Percentiles rank a stretch among this genome's conserved stretches.
Conservation (phyloP, 1,140 invertebrate genomes). For the Cydia fagiglandana region DNA sequence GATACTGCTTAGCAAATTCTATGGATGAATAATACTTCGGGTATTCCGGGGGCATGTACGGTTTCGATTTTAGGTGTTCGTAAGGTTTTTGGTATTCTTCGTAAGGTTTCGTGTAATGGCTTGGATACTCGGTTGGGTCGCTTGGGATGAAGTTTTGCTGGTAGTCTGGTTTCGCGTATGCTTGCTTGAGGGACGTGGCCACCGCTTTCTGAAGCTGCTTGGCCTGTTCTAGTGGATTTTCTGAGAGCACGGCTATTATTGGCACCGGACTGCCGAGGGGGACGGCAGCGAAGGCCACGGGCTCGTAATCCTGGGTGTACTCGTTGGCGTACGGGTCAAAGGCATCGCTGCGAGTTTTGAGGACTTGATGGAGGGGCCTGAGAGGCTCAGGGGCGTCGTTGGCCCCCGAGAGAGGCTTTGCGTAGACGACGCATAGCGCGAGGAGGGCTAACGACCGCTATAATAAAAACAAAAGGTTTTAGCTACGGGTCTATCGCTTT, state of each 20-base stretch:
- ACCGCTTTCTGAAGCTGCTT: neutral
- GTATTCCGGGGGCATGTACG: constrained; percentile 31
- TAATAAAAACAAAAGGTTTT: constrained; percentile 8
- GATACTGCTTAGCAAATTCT: neutral
- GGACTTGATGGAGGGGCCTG: constrained; percentile 36
- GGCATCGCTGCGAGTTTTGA: constrained; percentile 42
- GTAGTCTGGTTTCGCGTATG: constrained; percentile 30
- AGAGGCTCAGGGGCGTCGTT: constrained; percentile 33
- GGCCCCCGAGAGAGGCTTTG: neutral
- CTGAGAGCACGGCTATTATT: constrained; percentile 51
- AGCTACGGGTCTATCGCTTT: no score
- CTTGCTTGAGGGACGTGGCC: neutral
- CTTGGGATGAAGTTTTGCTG: constrained; percentile 1
- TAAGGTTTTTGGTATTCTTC: constrained; percentile 20
- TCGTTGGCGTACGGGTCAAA: constrained; percentile 48
- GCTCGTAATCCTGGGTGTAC: constrained; percentile 52
- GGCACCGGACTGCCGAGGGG: constrained; percentile 57
- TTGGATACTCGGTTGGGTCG: neutral
- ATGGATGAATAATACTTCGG: neutral
- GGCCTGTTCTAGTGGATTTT: constrained; percentile 34
- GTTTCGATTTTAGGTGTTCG: constrained; percentile 36
- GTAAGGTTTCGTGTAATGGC: neutral
- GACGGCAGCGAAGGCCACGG: constrained; percentile 55
- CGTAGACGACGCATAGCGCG: constrained; percentile 36
- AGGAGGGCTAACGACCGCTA: constrained; percentile 52